Conservation (phyloP, 2,113 vertebrate genomes). For the Azemiops feae region DNA sequence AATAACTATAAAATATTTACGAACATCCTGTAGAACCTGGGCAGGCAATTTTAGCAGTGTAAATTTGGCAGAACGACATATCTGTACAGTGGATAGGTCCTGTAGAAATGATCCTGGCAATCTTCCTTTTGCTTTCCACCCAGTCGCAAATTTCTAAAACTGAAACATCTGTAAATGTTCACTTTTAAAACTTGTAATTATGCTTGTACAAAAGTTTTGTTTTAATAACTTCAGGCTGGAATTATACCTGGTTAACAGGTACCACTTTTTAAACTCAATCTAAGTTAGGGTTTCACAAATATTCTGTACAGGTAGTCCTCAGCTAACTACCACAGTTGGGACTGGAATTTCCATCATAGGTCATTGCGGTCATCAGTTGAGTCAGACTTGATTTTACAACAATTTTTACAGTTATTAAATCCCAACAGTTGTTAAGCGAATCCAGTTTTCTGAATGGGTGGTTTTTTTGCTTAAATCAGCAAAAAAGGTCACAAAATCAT, state of each 20-base stretch:
- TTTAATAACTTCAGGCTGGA: background rate
- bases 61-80: background rate
- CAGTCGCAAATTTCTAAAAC: background rate
- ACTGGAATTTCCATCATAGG: background rate
- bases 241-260: background rate
- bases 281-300: background rate
- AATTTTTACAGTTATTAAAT: background rate
- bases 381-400: background rate
- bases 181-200: background rate
- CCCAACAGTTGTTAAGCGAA: background rate
- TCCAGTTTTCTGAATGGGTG: background rate
- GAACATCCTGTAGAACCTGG: background rate
- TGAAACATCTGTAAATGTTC: background rate
- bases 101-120: background rate
- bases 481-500: background rate
- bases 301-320: background rate
- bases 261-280: background rate
- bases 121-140: background rate
- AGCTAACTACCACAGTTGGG: background rate
- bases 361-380: background rate
- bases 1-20: background rate
- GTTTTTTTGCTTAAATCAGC: background rate
- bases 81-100: background rate
- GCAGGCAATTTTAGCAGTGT: background rate
- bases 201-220: background rate